Conservation (phyloP, 1,140 invertebrate species). For the Dendrolimus kikuchii region DNA sequence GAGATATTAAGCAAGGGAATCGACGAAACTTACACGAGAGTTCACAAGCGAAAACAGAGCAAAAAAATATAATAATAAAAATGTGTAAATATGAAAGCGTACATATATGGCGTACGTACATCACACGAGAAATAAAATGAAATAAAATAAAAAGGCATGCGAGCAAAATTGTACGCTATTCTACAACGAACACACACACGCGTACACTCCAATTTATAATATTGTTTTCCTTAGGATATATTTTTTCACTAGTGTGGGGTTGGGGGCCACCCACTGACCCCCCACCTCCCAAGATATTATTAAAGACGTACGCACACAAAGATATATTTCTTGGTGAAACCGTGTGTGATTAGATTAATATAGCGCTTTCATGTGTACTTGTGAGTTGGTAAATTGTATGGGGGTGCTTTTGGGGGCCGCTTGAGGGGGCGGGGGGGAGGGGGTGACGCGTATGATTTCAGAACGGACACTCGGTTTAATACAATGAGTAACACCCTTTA, state of each 20-base stretch:
- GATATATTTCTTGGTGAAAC: conserved; percentile 39
- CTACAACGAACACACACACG: conserved; percentile 32
- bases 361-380: conserved; percentile 15
- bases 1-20: too few relatives aligned
- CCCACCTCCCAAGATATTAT: conserved; percentile 58
- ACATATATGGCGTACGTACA: conserved; percentile 22
- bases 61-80: conserved; percentile 24
- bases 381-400: neutral
- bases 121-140: conserved; percentile 52
- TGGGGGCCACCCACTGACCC: conserved; percentile 8
- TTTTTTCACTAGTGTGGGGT: conserved; percentile 65
- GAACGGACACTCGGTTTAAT: conserved; percentile 5
- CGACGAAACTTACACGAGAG: too few relatives aligned
- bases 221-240: conserved; percentile 70
- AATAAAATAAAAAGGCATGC: conserved; percentile 50
- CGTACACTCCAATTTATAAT: conserved; percentile 63
- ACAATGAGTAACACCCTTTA: conserved; percentile 9
- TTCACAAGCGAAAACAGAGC: conserved; percentile 7
- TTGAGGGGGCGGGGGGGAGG: conserved; percentile 4
- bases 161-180: conserved; percentile 38
- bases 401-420: neutral
- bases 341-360: conserved; percentile 69
- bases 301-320: conserved; percentile 70
- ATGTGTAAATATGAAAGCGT: conserved; percentile 34
- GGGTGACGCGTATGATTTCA: neutral